Conservation (phyloP, 2,797 vertebrate species). For the Limnodromus scolopaceus region DNA sequence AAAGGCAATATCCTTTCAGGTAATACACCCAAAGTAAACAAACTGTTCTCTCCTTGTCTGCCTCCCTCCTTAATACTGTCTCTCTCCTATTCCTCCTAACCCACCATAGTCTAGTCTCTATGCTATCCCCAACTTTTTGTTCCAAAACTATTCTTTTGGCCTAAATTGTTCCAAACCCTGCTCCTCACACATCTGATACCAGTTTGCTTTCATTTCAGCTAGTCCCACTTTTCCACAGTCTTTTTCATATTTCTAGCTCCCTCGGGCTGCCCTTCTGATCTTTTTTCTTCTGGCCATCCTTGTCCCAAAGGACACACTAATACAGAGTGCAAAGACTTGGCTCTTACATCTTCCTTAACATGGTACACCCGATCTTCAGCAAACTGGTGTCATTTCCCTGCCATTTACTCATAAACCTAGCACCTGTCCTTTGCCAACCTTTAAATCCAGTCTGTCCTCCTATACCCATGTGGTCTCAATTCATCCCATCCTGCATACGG, state of each 20-base stretch:
- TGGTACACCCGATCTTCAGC: not conserved
- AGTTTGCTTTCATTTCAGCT: not conserved
- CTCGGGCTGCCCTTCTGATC: not conserved
- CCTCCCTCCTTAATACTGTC: not conserved
- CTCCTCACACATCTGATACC: not conserved
- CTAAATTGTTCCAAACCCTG: not conserved
- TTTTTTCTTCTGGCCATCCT: not conserved
- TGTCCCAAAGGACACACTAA: not conserved
- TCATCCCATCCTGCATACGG: accelerated
- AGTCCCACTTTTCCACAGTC: not conserved
- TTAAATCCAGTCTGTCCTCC: not conserved
- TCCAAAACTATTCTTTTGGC: not conserved
- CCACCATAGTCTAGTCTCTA: not conserved
- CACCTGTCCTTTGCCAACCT: not conserved
- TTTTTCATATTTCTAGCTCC: not conserved
- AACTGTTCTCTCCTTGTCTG: not conserved
- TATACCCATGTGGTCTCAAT: accelerated
- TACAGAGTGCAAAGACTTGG: not conserved
- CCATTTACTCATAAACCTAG: not conserved
- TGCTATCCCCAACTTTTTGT: not conserved
- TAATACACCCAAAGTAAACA: not conserved
- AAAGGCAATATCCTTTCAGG: not conserved
- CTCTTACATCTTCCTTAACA: not conserved
- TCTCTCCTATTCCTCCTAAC: not conserved
- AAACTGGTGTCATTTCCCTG: not conserved